Evolutionary conservation across 1,140 invertebrate genomes (phyloP).

Genomic region (Octopus sinensis): DNA sequence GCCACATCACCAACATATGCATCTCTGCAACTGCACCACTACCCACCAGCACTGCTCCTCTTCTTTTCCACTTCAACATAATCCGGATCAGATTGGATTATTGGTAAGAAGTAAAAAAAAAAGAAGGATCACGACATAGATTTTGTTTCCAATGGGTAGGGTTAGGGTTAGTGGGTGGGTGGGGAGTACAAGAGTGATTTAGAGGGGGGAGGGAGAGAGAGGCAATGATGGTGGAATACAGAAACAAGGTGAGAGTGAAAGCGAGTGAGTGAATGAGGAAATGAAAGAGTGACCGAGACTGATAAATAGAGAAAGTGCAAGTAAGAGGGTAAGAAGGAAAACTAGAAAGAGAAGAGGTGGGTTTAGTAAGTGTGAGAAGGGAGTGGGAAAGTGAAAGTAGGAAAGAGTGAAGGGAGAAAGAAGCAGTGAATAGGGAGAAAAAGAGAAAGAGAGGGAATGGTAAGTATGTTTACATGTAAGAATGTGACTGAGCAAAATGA

Average conservation of each 20-base stretch:
- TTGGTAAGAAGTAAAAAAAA: no score
- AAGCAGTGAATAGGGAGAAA: background rate
- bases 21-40: no score
- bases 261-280: constrained; percentile 5
- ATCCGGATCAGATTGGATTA: no score
- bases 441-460: background rate
- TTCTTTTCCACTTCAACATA: no score
- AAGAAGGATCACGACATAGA: no score
- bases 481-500: background rate
- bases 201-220: background rate
- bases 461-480: no score
- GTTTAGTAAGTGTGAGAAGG: background rate
- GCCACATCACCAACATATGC: no score
- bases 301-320: background rate
- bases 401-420: background rate
- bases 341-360: background rate
- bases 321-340: constrained; percentile 1
- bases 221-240: background rate
- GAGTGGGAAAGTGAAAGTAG: constrained; percentile 11
- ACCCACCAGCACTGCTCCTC: no score
- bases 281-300: background rate
- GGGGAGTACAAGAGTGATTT: background rate
- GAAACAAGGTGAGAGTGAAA: background rate
- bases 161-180: background rate
- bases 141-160: no score